Evolutionary conservation across 2,113 vertebrate species (phyloP), one percentile per base, ranked within the genome.

Genomic region (Pandion haliaetus): DNA sequence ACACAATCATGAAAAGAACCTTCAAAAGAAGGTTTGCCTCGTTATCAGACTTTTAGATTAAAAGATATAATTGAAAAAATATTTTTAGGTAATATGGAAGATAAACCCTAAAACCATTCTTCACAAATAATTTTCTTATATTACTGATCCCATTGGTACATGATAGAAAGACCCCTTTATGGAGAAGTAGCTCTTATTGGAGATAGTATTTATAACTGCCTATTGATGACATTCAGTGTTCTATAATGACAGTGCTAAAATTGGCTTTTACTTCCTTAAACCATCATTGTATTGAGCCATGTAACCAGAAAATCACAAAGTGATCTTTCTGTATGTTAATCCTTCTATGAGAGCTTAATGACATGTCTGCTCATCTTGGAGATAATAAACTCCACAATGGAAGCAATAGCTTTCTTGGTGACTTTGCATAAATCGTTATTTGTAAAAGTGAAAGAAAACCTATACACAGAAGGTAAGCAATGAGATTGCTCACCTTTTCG

Each of bases 371-470:
- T 97, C 97, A 96, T 98, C 94, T 94, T 98, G 93, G 92, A 98
- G 97, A 98, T 98, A 98, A 98, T 98, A 98, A 98, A 98, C 97
- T 94, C 93, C 91, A 92, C 97, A 97, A 95, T 76, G 93, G 96
- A 98, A 98, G 93, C 96, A 97, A 97, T 88, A 97, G 93, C 88
- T 97, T 93, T 97, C 95, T 95, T 94, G 97, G 97, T 82, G 95
- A 97, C 95, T 98, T 98, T 97, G 94, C 97, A 98, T 98, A 98
- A 98, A 98, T 98, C 98, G 97, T 95, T 97, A 97, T 98, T 98
- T 97, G 87, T 97, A 97, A 95, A 98, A 97, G 87, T 97, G 96
- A 97, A 97, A 92, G 92, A 97, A 98, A 98, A 94, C 94, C 97
- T 97, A 97, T 97, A 97, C 65, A 73, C 25, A 81, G 74, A 89